phyloP scores from a whole-genome alignment of 1,140 invertebrate species.

The Drosophila takahashii region DNA sequence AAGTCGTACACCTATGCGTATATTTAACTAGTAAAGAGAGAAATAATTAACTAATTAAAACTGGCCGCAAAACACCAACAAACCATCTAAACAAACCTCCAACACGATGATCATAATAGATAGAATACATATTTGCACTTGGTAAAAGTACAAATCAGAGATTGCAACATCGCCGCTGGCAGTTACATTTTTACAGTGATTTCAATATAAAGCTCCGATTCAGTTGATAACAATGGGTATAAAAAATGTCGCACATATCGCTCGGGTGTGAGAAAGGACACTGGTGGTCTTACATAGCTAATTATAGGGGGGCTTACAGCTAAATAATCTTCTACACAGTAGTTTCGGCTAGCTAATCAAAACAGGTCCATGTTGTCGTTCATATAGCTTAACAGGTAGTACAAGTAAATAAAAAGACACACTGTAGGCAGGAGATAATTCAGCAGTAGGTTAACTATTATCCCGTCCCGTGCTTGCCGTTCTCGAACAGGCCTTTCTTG shows the following conservation, averaged over 20 bases:
- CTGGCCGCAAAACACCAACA: constrained; percentile 34
- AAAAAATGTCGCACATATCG: constrained; percentile 20
- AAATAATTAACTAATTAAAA: constrained; percentile 79
- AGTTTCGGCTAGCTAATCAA: constrained; percentile 55
- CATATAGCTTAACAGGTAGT: constrained; percentile 81
- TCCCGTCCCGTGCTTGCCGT: constrained; percentile 91
- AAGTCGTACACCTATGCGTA: constrained; percentile 50
- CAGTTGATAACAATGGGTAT: constrained; percentile 53
- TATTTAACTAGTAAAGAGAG: constrained; percentile 60
- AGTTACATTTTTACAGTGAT: constrained; percentile 54
- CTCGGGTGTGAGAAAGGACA: constrained; percentile 65
- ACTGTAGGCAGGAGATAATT: constrained; percentile 84
- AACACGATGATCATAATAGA: constrained; percentile 31
- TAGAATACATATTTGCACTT: constrained; percentile 38
- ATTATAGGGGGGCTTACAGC: constrained; percentile 22
- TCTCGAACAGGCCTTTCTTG: constrained; percentile 94
- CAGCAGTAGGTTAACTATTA: constrained; percentile 85
- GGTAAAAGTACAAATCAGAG: constrained; percentile 19
- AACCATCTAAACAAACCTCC: constrained; percentile 57
- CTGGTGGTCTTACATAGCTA: constrained; percentile 65
- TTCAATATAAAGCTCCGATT: constrained; percentile 62
- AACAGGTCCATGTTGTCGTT: constrained; percentile 66
- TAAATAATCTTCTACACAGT: constrained; percentile 29
- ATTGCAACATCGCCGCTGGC: constrained; percentile 70
- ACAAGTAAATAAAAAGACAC: constrained; percentile 84